phyloP scores from a whole-genome alignment of 2,797 vertebrate genomes.

The Naso thynnoides region DNA sequence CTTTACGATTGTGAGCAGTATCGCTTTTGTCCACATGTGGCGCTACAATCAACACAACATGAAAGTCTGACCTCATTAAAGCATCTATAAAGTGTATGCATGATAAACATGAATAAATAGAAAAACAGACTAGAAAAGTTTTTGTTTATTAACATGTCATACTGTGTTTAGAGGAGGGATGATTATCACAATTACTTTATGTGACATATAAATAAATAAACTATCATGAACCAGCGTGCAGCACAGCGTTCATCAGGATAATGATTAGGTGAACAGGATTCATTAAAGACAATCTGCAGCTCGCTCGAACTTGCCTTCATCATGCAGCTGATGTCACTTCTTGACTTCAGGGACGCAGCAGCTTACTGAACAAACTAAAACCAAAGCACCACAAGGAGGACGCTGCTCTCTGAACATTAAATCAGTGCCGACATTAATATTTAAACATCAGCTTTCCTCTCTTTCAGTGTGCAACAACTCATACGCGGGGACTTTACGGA shows the following conservation, averaged over 20 bases:
- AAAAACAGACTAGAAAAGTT: slow-evolving; percentile 4
- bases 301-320: neutral
- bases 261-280: slow-evolving; percentile 38
- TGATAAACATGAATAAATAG: no score
- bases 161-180: slow-evolving; percentile 42
- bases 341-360: neutral
- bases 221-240: slow-evolving; percentile 43
- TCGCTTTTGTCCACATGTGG: no score
- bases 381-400: neutral
- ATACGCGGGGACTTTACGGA: slow-evolving; percentile 10
- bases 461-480: slow-evolving; percentile 1
- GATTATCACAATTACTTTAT: slow-evolving; percentile 18
- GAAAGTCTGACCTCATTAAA: no score
- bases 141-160: slow-evolving; percentile 38
- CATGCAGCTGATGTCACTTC: neutral
- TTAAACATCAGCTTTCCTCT: neutral
- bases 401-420: neutral
- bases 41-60: no score
- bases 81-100: no score
- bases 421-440: slow-evolving; percentile 12
- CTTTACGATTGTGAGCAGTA: no score
- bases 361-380: slow-evolving; percentile 19
- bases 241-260: slow-evolving; percentile 39
- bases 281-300: slow-evolving; percentile 9
- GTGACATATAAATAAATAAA: slow-evolving; percentile 36